Evolutionary conservation across 1,140 invertebrate species (phyloP).

Genomic region (Tyrophagus putrescentiae): DNA sequence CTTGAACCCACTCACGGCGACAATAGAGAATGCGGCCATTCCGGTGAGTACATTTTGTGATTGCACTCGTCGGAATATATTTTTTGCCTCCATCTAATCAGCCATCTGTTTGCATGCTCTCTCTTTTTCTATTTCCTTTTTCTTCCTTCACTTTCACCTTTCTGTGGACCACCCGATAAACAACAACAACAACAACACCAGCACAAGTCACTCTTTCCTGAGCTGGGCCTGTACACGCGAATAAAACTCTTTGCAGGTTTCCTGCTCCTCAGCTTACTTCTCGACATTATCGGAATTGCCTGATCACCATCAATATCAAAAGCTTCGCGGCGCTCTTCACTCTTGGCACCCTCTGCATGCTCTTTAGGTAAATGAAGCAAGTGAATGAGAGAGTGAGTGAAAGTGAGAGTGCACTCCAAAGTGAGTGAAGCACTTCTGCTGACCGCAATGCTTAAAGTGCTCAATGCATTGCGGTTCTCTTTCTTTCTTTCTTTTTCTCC

Average conservation of each 20-base stretch:
- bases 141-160: background rate
- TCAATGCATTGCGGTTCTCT: background rate
- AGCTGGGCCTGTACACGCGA: constrained; percentile 4
- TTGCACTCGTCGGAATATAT: no score
- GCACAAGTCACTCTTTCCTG: constrained; percentile 15
- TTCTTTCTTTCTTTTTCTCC: background rate
- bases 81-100: background rate
- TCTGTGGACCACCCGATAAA: background rate
- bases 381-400: background rate
- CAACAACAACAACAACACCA: background rate
- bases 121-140: background rate
- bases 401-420: background rate
- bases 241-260: constrained; percentile 1
- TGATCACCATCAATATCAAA: background rate
- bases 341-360: background rate
- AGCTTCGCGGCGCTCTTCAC: constrained; percentile 2
- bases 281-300: background rate
- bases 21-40: constrained; percentile 5
- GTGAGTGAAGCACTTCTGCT: background rate
- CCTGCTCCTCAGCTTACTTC: background rate
- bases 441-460: no score
- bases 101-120: background rate
- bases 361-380: constrained; percentile 6
- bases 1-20: background rate
- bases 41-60: background rate